Conservation (phyloP, 37 sponge, comb jelly and placozoan species). For the Chondrosia reniformis region DNA sequence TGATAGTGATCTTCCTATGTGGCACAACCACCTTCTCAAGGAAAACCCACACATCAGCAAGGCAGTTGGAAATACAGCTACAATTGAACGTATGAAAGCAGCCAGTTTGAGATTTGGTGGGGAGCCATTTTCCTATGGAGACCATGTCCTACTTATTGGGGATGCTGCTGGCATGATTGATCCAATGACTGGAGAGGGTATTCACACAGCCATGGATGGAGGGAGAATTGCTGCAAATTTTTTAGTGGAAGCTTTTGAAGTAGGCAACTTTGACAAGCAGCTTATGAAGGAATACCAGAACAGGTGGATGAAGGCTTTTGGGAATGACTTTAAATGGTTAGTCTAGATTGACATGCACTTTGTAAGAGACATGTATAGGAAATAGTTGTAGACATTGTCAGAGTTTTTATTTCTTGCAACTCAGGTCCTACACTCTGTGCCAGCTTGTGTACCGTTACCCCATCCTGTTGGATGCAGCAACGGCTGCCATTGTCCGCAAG, state of each 20-base stretch:
- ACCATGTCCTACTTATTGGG: constrained; percentile 56
- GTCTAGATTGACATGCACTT: neutral
- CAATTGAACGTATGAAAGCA: constrained; percentile 51
- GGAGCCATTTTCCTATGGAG: constrained; percentile 39
- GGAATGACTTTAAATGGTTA: constrained; percentile 60
- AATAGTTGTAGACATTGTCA: too few species aligned
- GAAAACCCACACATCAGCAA: constrained; percentile 46
- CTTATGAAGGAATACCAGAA: constrained; percentile 66
- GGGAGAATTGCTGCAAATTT: constrained; percentile 44
- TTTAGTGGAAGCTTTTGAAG: constrained; percentile 44
- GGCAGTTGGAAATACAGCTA: constrained; percentile 36
- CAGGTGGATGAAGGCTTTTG: constrained; percentile 55
- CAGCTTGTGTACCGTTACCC: constrained; percentile 24
- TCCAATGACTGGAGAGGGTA: constrained; percentile 71
- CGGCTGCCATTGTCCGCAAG: constrained; percentile 31
- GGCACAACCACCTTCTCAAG: constrained; percentile 52
- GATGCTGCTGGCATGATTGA: constrained; percentile 68
- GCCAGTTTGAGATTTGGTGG: constrained; percentile 46
- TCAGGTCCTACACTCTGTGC: neutral
- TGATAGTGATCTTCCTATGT: constrained; percentile 33
- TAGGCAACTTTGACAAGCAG: constrained; percentile 58
- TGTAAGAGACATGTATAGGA: neutral
- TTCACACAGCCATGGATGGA: constrained; percentile 56
- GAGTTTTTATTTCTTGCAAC: neutral
- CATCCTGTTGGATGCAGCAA: constrained; percentile 33